phyloP scores from a whole-genome alignment of 2,113 vertebrate species.

The Psephotus haematonotus region DNA sequence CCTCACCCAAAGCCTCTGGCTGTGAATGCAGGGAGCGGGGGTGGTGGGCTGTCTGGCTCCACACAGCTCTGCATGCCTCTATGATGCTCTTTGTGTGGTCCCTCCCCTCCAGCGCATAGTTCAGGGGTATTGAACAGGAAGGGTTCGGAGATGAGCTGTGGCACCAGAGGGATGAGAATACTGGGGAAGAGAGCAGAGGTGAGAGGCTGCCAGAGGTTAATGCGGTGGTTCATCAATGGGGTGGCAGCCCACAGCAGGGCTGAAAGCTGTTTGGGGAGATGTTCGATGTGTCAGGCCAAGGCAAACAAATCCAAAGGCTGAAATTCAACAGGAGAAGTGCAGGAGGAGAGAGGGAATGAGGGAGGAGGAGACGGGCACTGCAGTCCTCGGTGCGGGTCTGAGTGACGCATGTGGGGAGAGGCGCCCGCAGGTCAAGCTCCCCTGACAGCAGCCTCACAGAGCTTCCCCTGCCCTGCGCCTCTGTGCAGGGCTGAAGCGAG shows the following conservation, averaged over 20 bases:
- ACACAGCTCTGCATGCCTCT: not conserved
- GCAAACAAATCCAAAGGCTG: slow-evolving; percentile 13
- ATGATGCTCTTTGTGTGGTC: not conserved
- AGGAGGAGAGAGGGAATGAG: not conserved
- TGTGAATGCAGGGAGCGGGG: not conserved
- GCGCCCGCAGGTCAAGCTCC: not conserved
- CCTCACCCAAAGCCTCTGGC: not conserved
- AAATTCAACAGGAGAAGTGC: not conserved
- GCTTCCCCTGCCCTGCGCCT: not conserved
- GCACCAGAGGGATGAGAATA: not conserved
- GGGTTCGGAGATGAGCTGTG: not conserved
- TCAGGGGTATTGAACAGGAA: not conserved
- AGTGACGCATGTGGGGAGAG: fast-evolving
- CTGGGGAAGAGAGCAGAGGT: not conserved
- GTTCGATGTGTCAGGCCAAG: not conserved
- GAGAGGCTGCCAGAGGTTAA: not conserved
- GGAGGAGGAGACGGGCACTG: not conserved
- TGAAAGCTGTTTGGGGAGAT: not conserved
- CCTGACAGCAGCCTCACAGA: not conserved
- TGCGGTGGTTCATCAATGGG: not conserved
- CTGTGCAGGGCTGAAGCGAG: fast-evolving
- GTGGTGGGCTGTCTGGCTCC: not conserved
- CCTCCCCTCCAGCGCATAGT: not conserved
- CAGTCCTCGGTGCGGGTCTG: fast-evolving
- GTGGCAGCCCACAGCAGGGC: not conserved